Evolutionary conservation across 2,113 vertebrate genomes (phyloP).

Genomic region (Neomonachus schauinslandi): DNA sequence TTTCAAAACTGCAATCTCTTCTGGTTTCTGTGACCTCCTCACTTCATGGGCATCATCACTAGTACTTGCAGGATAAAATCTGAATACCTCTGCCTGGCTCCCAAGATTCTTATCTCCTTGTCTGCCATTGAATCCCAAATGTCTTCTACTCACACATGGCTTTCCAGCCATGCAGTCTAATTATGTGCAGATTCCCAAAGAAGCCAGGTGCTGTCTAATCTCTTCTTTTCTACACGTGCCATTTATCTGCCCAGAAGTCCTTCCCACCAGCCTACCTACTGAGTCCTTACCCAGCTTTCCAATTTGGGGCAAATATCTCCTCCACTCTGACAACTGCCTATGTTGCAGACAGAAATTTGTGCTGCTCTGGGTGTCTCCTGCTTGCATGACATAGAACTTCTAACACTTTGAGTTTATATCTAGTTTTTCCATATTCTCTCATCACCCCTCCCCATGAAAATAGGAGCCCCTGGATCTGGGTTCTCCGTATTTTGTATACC

Average conservation of each 20-base stretch:
- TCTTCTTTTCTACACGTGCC: neutral
- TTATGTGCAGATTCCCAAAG: neutral
- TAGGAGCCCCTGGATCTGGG: neutral
- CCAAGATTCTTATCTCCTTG: neutral
- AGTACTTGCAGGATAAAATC: neutral
- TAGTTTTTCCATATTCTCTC: neutral
- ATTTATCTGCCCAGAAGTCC: neutral
- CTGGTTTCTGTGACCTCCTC: neutral
- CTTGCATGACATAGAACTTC: neutral
- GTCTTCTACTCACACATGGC: neutral
- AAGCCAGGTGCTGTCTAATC: neutral
- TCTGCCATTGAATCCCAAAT: neutral
- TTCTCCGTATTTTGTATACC: neutral
- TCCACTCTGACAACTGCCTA: neutral
- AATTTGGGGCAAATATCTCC: neutral
- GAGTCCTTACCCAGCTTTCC: neutral
- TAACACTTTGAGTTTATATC: neutral
- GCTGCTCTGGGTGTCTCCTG: neutral
- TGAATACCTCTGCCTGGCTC: neutral
- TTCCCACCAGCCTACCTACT: no score
- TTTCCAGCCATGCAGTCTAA: neutral
- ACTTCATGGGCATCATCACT: neutral
- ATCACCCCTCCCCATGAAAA: neutral
- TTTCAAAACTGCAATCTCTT: neutral
- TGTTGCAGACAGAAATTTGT: neutral